These are phyloP conservation scores for Xiphorhynchus erythropygius DNA, from an alignment of 2,797 vertebrate genomes.

Conservation along the genomic window DNA sequence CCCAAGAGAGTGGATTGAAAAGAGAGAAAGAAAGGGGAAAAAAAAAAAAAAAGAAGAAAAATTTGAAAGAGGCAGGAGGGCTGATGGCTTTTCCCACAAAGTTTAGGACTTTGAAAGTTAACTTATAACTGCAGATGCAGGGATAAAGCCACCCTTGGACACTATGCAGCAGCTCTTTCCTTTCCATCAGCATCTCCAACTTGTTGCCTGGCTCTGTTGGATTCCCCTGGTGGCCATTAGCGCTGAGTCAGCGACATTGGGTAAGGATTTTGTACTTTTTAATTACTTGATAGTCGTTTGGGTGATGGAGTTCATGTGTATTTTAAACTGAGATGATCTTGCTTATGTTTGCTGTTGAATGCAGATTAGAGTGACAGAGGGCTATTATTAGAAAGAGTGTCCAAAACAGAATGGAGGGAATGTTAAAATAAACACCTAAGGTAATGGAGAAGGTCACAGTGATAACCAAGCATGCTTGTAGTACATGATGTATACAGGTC, in stretches of 20 bases:
- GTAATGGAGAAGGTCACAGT: conserved; percentile 12
- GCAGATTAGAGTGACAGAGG: neutral
- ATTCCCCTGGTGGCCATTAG: conserved; percentile 20
- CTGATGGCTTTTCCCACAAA: conserved; percentile 19
- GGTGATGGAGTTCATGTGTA: neutral
- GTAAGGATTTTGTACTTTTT: conserved; percentile 54
- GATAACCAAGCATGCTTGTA: neutral
- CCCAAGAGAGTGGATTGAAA: neutral
- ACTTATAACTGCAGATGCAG: conserved; percentile 5
- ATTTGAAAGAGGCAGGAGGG: neutral
- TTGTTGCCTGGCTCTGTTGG: conserved; percentile 32
- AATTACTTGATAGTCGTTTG: neutral
- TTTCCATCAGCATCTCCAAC: conserved; percentile 39
- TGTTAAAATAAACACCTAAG: neutral
- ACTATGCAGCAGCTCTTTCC: conserved; percentile 28
- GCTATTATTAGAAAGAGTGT: neutral
- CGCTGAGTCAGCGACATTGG: neutral
- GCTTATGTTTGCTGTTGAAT: neutral
- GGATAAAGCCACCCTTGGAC: neutral
- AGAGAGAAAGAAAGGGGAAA: neutral
- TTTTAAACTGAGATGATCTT: neutral
- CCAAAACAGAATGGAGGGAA: neutral
- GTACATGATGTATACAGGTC: neutral
- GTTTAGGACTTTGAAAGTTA: conserved; percentile 41
- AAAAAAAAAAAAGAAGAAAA: too few relatives aligned